Conservation (phyloP, 2,888 invertebrate genomes). For the Sinohyriopsis cumingii region DNA sequence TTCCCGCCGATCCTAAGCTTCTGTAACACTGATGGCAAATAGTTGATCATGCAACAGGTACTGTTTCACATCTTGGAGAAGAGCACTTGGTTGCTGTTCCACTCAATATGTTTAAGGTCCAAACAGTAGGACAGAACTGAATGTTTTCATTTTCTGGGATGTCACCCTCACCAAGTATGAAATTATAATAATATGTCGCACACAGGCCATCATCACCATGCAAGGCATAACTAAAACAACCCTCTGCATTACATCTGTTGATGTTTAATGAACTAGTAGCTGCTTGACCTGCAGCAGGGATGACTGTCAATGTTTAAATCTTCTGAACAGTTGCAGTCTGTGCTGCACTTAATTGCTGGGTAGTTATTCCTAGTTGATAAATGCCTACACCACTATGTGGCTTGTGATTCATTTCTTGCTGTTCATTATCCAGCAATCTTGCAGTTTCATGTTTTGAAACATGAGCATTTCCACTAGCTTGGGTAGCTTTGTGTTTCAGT, state of each 20-base stretch:
- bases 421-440: no score
- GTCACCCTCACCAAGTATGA: conserved; percentile 17
- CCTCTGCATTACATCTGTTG: conserved; percentile 19
- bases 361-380: not conserved
- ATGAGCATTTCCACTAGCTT: no score
- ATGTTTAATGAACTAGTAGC: conserved; percentile 3
- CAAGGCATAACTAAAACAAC: conserved; percentile 23
- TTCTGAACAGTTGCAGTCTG: not conserved
- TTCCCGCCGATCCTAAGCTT: no score
- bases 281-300: not conserved
- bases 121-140: not conserved
- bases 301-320: no score
- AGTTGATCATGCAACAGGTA: not conserved
- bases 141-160: not conserved
- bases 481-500: no score
- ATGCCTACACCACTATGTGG: no score
- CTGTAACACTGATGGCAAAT: no score
- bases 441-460: no score
- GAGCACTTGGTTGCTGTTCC: conserved; percentile 3
- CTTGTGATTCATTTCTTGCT: no score
- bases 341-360: not conserved
- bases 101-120: not conserved
- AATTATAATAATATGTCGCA: conserved; percentile 28
- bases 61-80: conserved; percentile 16
- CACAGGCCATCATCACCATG: conserved; percentile 32